Evolutionary conservation across 2,888 invertebrate species (phyloP).

Genomic region (Heliconius ethilla): DNA sequence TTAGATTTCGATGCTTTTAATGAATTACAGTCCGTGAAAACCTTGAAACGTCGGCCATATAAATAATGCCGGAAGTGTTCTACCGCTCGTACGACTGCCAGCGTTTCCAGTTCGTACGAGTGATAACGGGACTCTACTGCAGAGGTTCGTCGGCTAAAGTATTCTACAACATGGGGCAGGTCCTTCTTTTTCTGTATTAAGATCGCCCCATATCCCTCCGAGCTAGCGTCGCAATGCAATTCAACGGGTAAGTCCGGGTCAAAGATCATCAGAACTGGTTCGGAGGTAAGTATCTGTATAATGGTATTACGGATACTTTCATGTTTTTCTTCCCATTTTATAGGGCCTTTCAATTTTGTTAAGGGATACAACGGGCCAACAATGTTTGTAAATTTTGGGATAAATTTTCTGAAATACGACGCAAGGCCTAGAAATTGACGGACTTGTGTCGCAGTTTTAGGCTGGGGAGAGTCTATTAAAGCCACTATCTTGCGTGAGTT

Average conservation of each 20-base stretch:
- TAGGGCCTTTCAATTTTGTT: constrained; percentile 46
- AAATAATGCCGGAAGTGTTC: constrained; percentile 36
- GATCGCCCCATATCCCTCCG: constrained; percentile 43
- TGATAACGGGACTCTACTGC: too few species aligned
- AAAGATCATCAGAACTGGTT: constrained; percentile 44
- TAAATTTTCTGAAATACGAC: too few species aligned
- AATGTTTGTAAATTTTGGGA: too few species aligned
- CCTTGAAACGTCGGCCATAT: constrained; percentile 30
- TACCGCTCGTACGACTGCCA: constrained; percentile 47
- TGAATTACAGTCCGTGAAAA: constrained; percentile 38
- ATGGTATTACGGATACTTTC: constrained; percentile 38
- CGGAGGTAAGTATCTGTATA: constrained; percentile 32
- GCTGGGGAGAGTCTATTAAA: constrained; percentile 36
- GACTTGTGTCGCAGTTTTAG: constrained; percentile 44
- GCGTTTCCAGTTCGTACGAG: too few species aligned
- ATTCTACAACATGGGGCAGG: constrained; percentile 45
- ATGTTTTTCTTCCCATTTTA: constrained; percentile 44
- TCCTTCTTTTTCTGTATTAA: constrained; percentile 45
- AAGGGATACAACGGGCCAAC: constrained; percentile 48
- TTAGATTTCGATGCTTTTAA: constrained; percentile 44
- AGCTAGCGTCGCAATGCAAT: constrained; percentile 46
- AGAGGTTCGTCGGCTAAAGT: constrained; percentile 45
- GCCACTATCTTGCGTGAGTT: constrained; percentile 44
- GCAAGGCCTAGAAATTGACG: constrained; percentile 9
- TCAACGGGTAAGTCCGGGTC: constrained; percentile 41